Evolutionary conservation across 2,888 invertebrate genomes (phyloP), one percentile per base, ranked within the genome.

Genomic region (Listrodromus nycthemerus): DNA sequence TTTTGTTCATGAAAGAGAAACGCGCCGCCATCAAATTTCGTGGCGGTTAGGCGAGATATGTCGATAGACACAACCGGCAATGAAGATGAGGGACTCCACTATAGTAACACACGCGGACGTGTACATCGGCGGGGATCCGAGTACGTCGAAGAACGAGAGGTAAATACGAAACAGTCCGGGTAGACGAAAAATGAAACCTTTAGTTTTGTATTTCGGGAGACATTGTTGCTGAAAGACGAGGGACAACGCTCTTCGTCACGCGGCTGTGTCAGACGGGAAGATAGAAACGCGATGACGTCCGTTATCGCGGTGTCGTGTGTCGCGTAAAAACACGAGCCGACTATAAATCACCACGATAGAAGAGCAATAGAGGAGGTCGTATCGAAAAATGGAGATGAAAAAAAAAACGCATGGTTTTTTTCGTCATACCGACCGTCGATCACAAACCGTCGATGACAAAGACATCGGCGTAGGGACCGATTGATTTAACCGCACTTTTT

Each of bases 21-120:
- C 70, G 52, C 33, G 52, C 19, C 27, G 48, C 6, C 41, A 33
- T 21, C 33, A 67, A 52, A n/a, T 73, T 63, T 24, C 16, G 63
- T 58, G 45, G 27, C 41, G 16, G 55, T 45, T 50, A 58, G 8
- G 58, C 27, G 48, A 63, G 63, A 63, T 19, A 73, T 80, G 63
- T 65, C 66, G 37, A 45, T 19, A 24, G 27, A 61, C 58, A 70
- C 6, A 76, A 75, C 70, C 63, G 48, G 24, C 61, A 37, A 71
- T 58, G 65, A 87, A 83, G 55, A 92, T 92, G 92, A 90, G 87
- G 81, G 89, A 91, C 84, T 89, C 91, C 33, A 92, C 88, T 58
- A 89, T 92, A 58, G 88, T 88, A 82, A 92, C 90, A 27, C 89
- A 88, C 74, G 92, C 92, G 52, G 92, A 92, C 87, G 92, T 92